Percentiles rank a stretch among this genome's conserved stretches.
These are phyloP conservation scores for Periparus ater DNA, from an alignment of 2,797 vertebrate genomes.

Conservation along the genomic window DNA sequence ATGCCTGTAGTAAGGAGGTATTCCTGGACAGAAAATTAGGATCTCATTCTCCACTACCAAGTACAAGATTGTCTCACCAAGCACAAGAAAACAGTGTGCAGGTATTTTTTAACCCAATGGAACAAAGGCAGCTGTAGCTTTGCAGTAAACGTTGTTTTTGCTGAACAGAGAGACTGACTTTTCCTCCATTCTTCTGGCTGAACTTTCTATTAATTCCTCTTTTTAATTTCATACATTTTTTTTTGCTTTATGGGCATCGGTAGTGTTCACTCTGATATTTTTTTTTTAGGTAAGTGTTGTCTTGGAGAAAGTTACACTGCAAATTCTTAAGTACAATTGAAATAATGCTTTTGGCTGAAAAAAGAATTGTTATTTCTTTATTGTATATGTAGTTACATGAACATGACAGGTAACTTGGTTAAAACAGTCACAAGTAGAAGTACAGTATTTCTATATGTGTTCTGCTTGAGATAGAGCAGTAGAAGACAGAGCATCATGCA, in stretches of 20 bases:
- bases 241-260: neutral
- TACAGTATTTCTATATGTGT: neutral
- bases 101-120: constrained; percentile 47
- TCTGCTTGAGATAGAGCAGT: neutral
- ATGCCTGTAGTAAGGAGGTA: constrained; percentile 96
- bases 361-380: neutral
- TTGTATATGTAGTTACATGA: neutral
- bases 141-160: neutral
- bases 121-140: neutral
- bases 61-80: constrained; percentile 77
- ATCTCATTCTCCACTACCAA: constrained; percentile 77
- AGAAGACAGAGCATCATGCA: neutral
- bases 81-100: constrained; percentile 74
- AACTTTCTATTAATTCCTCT: neutral
- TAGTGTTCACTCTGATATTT: neutral
- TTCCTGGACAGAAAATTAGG: constrained; percentile 94
- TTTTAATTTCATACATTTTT: neutral
- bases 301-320: neutral
- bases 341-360: neutral
- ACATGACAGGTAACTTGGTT: neutral
- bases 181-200: neutral
- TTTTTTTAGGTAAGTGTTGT: neutral
- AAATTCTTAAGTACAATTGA: neutral
- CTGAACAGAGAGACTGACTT: neutral
- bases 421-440: neutral